Evolutionary conservation across 2,797 vertebrate species (phyloP), one percentile per base, ranked within the genome.

Genomic region (Gouania willdenowi): DNA sequence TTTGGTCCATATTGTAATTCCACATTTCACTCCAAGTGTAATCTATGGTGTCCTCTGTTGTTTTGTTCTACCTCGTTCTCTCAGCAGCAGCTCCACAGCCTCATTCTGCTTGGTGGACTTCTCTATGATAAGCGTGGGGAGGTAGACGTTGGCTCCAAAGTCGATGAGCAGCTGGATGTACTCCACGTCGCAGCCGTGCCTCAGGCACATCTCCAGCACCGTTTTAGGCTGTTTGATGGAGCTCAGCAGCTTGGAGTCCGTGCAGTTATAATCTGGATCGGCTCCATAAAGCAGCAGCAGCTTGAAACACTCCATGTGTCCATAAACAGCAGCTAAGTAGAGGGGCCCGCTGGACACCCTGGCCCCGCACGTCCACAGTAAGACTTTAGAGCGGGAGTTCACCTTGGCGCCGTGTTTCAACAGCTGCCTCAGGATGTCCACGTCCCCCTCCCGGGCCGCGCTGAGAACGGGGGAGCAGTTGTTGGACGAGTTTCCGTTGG

Each of bases 211-310:
- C 68, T 98, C 94, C 38, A 97, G 79, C 54, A 95, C 89, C 0
- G 91, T 93, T 50, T 91, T 93, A 31, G 91, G 91, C 43, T 86
- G 82, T 55, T 89, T 89, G 50, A 90, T 75, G 3, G 86, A 86
- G 1, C 83, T 63, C 1, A 91, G 66, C 12, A 92, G 75, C 34
- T 26, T 75, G 6, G 66, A 68, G 1, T 95, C 90, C 0, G 77
- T 83, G 74, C 93, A 94, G 87, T 97, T 98, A 63, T 95, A 97
- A 62, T 98, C 71, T 0, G 95, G 95, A 30, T 98, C 91, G 0
- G 93, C 94, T 0, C 94, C 94, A 0, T 91, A 77, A 1, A 94
- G 88, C n/a, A 98, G 84, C 54, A 98, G 86, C 41, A 87, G 57
- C 32, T 67, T 89, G 54, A 98, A 98, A 54, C 94, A 97, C 51